phyloP scores from a whole-genome alignment of 2,888 invertebrate genomes.

The Alviniconcha strummeri region DNA sequence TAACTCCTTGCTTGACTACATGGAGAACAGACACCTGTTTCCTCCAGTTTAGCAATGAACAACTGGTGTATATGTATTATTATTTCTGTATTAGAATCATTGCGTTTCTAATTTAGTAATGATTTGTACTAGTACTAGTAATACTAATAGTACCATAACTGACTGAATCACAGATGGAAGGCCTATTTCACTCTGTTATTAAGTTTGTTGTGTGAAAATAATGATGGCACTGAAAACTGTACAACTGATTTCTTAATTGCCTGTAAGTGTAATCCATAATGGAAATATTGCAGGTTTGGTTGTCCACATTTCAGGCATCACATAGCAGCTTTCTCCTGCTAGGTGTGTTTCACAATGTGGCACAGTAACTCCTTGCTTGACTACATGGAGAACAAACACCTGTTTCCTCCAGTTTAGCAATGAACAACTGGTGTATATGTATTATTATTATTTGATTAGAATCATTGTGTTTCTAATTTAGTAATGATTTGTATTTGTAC shows the following conservation, averaged over 20 bases:
- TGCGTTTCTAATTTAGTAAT: neutral
- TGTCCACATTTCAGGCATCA: conserved; percentile 16
- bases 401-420: neutral
- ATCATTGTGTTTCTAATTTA: too few relatives aligned
- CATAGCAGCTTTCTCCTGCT: neutral
- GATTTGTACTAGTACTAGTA: neutral
- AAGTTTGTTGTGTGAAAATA: too few relatives aligned
- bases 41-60: neutral
- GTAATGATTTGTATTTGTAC: too few relatives aligned
- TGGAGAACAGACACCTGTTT: neutral
- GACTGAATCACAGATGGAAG: too few relatives aligned
- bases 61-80: neutral
- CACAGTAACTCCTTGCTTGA: neutral
- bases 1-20: neutral
- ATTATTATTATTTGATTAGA: neutral
- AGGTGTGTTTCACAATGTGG: conserved; percentile 17
- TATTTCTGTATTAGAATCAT: neutral
- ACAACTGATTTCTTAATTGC: too few relatives aligned
- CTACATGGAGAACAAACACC: neutral
- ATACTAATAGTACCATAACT: neutral
- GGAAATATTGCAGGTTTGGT: neutral
- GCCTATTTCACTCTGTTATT: too few relatives aligned
- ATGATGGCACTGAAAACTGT: too few relatives aligned
- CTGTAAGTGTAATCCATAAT: too few relatives aligned
- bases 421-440: too few relatives aligned